Conservation (phyloP, 2,797 vertebrate species). For the Poecilia picta region DNA sequence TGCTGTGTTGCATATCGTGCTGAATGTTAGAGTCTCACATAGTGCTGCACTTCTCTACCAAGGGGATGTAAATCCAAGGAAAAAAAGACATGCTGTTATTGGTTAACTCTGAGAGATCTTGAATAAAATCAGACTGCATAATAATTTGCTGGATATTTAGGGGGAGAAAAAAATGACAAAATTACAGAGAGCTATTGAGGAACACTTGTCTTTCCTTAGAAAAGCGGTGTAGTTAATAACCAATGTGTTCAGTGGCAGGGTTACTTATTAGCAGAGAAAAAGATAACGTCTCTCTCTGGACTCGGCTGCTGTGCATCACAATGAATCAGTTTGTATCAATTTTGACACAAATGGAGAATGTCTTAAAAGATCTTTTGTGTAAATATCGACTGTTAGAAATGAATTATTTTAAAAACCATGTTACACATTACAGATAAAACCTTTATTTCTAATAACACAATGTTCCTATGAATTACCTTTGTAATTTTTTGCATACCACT, state of each 20-base stretch:
- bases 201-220: not conserved
- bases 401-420: not conserved
- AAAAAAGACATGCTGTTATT: not conserved
- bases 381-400: not conserved
- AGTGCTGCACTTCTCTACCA: not conserved
- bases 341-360: not conserved
- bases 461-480: not conserved
- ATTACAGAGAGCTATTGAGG: not conserved
- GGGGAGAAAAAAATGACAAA: not conserved
- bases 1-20: slow-evolving; percentile 48
- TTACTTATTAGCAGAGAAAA: not conserved
- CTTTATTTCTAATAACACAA: not conserved
- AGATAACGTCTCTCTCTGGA: not conserved
- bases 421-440: not conserved
- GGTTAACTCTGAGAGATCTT: not conserved
- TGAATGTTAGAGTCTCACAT: slow-evolving; percentile 33
- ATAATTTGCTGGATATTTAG: slow-evolving; percentile 25
- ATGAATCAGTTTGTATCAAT: not conserved
- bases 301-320: not conserved
- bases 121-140: slow-evolving; percentile 15
- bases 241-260: not conserved
- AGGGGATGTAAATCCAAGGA: slow-evolving; percentile 14
- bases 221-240: not conserved
- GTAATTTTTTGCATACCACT: not conserved
- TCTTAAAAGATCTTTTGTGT: not conserved